Base-by-base conservation (phyloP, 2,888 invertebrate genomes). In the Lymantria dispar region DNA sequence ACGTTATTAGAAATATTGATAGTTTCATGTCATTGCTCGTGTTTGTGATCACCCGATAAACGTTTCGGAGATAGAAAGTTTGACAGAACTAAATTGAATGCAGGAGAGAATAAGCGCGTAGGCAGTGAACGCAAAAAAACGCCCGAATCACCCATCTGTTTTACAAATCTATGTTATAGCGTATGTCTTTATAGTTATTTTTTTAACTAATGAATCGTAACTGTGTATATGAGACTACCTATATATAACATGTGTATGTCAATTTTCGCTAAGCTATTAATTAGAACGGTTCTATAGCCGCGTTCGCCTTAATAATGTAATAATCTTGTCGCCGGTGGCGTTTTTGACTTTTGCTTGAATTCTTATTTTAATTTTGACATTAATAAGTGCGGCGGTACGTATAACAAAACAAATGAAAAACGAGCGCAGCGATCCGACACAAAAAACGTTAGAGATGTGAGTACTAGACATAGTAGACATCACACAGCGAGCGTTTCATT, bases 1-100 rank as follows among this genome's bases (percentile, higher is more conserved):
- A 89, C 74, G 88, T 86, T 91, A 88, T 88, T 88, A 87, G 87
- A 90, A 89, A 91, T 90, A 90, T 90, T 91, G 91, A 91, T 91
- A 87, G 91, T 88, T 89, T 78, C 89, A 80, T 89, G 89, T 90
- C 91, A 86, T 84, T 89, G 88, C 76, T 77, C 76, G 81, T 89
- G 88, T 89, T 80, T 86, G 76, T 79, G 88, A 89, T 90, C 83
- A 68, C 60, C 70, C 78, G 89, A 90, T 89, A 88, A 87, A 87
- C 82, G 80, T 76, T 81, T 79, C 64, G 74, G 62, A 81, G 79
- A 83, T 88, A 85, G 88, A 89, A 89, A 90, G 89, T 86, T 78
- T 80, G 82, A 80, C 81, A 73, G 80, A 76, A 82, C 72, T 73
- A 74, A 85, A 85, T 85, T 83, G 81, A 83, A 84, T 80, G 79